These are phyloP conservation scores for Pachyseris speciosa DNA, from an alignment of 64 coral and sea anemone species.

Conservation along the genomic window DNA sequence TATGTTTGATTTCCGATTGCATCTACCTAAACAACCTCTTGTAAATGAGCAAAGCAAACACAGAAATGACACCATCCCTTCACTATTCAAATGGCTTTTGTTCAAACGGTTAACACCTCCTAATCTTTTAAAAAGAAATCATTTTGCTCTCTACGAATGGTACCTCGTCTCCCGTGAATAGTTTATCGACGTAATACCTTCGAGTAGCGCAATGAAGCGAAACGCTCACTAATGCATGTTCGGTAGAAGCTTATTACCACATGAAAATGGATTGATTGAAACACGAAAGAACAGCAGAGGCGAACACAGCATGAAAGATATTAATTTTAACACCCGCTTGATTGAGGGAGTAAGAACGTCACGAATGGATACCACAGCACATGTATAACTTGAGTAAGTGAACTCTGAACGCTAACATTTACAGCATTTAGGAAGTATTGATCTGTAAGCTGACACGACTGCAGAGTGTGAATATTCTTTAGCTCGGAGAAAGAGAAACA, in stretches of 20 bases:
- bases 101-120: constrained; percentile 20
- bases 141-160: neutral
- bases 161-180: neutral
- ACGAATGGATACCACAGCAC: neutral
- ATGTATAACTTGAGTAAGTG: neutral
- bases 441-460: no score
- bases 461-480: neutral
- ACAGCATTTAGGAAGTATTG: neutral
- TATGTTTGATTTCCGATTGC: neutral
- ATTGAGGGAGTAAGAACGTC: neutral
- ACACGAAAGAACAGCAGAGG: neutral
- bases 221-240: neutral
- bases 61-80: constrained; percentile 14
- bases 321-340: neutral
- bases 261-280: constrained; percentile 1
- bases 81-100: constrained; percentile 36
- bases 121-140: constrained; percentile 34
- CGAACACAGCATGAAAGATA: neutral
- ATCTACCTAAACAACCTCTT: neutral
- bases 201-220: neutral
- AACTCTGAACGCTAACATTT: neutral
- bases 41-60: constrained; percentile 22
- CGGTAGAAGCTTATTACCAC: constrained; percentile 3
- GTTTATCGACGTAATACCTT: constrained; percentile 8
- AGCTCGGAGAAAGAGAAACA: neutral